Evolutionary conservation across 2,113 vertebrate genomes (phyloP).

Genomic region (Sphaerodactylus townsendi): DNA sequence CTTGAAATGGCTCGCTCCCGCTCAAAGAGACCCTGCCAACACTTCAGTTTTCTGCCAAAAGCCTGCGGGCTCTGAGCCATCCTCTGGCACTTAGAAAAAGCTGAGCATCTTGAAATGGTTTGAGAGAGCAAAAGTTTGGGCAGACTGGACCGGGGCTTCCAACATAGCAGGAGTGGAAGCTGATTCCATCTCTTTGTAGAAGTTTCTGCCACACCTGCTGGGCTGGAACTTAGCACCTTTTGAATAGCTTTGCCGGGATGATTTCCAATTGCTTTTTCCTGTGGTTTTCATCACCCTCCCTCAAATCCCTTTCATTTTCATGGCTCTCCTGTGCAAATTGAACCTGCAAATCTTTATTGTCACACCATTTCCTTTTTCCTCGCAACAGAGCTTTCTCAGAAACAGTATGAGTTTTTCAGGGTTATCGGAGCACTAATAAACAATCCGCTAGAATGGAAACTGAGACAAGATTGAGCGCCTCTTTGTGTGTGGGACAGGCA

Average conservation of each 20-base stretch:
- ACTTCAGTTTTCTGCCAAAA: neutral
- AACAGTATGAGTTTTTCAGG: too few relatives aligned
- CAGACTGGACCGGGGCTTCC: neutral
- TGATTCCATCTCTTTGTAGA: constrained; percentile 1
- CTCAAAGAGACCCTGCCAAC: neutral
- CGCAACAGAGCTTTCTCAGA: too few relatives aligned
- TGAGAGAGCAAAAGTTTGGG: fast-evolving
- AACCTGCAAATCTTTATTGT: too few relatives aligned
- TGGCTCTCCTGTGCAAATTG: too few relatives aligned
- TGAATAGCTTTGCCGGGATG: neutral
- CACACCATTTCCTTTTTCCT: too few relatives aligned
- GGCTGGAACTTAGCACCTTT: neutral
- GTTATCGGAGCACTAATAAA: too few relatives aligned
- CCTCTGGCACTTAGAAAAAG: neutral
- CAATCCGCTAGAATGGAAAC: too few relatives aligned
- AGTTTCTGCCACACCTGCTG: neutral
- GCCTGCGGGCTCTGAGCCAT: neutral
- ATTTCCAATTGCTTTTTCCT: too few relatives aligned
- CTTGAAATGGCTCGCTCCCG: neutral
- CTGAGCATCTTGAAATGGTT: constrained; percentile 2
- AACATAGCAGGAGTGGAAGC: neutral
- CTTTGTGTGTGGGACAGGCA: too few relatives aligned
- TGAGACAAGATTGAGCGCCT: too few relatives aligned
- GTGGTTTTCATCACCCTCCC: too few relatives aligned
- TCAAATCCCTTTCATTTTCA: too few relatives aligned